phyloP scores from a whole-genome alignment of 2,888 invertebrate genomes.

The Tachina lurida region DNA sequence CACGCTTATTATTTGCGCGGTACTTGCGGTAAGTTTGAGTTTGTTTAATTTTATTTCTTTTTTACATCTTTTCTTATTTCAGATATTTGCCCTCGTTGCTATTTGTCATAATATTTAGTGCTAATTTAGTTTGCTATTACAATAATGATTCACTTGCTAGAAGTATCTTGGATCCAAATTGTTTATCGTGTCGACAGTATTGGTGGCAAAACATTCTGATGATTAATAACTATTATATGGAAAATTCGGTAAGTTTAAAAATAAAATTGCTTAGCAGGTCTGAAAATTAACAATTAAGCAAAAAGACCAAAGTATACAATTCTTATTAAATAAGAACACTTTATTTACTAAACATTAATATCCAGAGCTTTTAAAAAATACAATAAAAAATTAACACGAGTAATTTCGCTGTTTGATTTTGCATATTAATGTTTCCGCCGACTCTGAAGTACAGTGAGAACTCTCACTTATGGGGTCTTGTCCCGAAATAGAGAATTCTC shows the following conservation, averaged over 20 bases:
- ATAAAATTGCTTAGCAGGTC: neutral
- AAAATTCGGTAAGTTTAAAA: constrained; percentile 33
- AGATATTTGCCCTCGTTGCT: constrained; percentile 48
- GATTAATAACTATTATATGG: constrained; percentile 50
- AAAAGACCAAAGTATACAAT: too few relatives aligned
- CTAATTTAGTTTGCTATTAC: constrained; percentile 9
- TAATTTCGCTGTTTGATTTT: too few relatives aligned
- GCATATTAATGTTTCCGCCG: too few relatives aligned
- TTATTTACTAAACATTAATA: too few relatives aligned
- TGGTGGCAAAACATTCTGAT: constrained; percentile 57
- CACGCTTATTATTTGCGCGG: constrained; percentile 14
- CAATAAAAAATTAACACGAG: too few relatives aligned
- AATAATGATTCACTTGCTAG: constrained; percentile 5
- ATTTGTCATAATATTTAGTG: constrained; percentile 9
- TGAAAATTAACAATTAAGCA: too few relatives aligned
- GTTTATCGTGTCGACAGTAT: constrained; percentile 4
- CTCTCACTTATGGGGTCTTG: too few relatives aligned
- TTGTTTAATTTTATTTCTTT: neutral
- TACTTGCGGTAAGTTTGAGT: constrained; percentile 42
- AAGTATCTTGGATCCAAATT: constrained; percentile 1
- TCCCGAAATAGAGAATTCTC: too few relatives aligned
- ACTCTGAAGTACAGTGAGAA: too few relatives aligned
- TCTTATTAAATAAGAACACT: too few relatives aligned
- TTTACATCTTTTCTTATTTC: neutral
- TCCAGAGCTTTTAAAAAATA: too few relatives aligned